phyloP scores from a whole-genome alignment of 1,140 invertebrate species.

The Heliconius hermathena region DNA sequence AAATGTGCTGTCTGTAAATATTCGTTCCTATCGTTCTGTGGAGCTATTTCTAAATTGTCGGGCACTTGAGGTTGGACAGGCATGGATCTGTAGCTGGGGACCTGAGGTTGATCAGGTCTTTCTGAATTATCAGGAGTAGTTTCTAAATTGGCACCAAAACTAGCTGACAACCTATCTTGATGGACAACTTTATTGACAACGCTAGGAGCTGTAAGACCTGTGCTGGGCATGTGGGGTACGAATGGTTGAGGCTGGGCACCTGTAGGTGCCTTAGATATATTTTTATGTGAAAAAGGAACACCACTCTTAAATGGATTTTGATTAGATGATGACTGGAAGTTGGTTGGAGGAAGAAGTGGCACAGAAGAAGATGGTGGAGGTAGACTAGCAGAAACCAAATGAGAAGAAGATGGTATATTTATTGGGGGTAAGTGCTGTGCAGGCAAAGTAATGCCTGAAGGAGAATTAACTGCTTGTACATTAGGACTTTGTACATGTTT shows the following conservation, averaged over 20 bases:
- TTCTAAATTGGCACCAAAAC: slow-evolving; percentile 82
- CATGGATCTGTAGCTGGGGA: slow-evolving; percentile 55
- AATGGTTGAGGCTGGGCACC: slow-evolving; percentile 48
- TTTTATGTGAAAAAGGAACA: slow-evolving; percentile 72
- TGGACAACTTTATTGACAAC: slow-evolving; percentile 61
- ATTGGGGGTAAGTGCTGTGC: slow-evolving; percentile 42
- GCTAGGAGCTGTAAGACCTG: slow-evolving; percentile 54
- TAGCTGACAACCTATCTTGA: slow-evolving; percentile 57
- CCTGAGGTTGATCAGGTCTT: slow-evolving; percentile 80
- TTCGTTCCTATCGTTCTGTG: slow-evolving; percentile 86
- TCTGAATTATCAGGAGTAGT: slow-evolving; percentile 86
- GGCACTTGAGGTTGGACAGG: slow-evolving; percentile 60
- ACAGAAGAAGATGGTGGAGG: slow-evolving; percentile 30
- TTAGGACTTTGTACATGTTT: slow-evolving; percentile 34
- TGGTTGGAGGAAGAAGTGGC: slow-evolving; percentile 47
- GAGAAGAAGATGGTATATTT: slow-evolving; percentile 45
- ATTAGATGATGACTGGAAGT: slow-evolving; percentile 52
- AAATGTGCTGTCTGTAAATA: slow-evolving; percentile 88
- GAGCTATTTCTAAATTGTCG: slow-evolving; percentile 84
- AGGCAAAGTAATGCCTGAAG: slow-evolving; percentile 25
- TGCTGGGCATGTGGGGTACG: slow-evolving; percentile 46
- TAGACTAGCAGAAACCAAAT: slow-evolving; percentile 31
- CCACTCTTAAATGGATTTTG: slow-evolving; percentile 72
- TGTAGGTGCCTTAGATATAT: slow-evolving; percentile 45
- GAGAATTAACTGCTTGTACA: slow-evolving; percentile 16